Evolutionary conservation across 2,113 vertebrate species (phyloP).

Genomic region (Procavia capensis): DNA sequence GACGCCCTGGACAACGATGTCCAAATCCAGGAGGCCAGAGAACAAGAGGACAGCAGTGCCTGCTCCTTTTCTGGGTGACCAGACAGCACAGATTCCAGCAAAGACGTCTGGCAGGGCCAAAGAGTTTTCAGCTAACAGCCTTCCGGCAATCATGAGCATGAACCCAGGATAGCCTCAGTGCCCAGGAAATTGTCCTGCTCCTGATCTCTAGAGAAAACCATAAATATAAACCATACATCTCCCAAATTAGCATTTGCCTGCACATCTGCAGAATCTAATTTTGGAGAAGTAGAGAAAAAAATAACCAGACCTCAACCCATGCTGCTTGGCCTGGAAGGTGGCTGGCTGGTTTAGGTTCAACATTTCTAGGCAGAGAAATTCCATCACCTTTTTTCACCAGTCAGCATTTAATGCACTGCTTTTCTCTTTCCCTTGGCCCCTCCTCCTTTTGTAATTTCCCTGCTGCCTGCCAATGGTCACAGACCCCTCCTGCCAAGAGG

Average conservation of each 20-base stretch:
- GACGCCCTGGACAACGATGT: accelerated
- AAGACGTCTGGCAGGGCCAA: not conserved
- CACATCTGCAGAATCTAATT: conserved; percentile 15
- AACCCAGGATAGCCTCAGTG: not conserved
- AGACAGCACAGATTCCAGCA: accelerated
- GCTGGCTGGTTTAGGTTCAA: not conserved
- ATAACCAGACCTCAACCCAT: not conserved
- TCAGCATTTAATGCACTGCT: accelerated
- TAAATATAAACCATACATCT: too few relatives aligned
- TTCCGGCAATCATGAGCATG: not conserved
- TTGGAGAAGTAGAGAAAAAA: not conserved
- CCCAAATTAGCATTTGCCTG: not conserved
- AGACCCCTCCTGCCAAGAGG: not conserved
- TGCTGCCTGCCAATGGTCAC: not conserved
- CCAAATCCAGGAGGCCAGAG: not conserved
- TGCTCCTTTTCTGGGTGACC: not conserved
- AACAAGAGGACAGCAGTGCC: not conserved
- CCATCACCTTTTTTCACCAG: not conserved
- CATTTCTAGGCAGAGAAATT: conserved; percentile 25
- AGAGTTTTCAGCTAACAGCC: not conserved
- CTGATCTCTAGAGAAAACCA: not conserved
- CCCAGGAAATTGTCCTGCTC: not conserved
- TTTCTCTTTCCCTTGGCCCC: not conserved
- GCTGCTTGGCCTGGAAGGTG: not conserved
- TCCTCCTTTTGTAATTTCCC: not conserved